These are phyloP conservation scores for Cyprinodon tularosa DNA, from an alignment of 2,113 vertebrate genomes.

Conservation along the genomic window DNA sequence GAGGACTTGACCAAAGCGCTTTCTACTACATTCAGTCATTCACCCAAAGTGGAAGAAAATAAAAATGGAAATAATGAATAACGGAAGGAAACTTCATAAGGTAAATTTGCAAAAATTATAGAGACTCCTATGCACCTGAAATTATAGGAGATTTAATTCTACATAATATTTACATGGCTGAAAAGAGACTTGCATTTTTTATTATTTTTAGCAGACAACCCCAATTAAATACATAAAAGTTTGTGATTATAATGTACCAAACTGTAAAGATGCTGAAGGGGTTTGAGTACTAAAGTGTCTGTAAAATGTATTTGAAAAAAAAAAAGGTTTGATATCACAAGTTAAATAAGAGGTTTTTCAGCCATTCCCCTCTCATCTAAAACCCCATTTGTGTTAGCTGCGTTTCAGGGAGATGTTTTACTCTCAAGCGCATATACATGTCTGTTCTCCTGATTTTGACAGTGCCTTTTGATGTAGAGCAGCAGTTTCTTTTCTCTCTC, in stretches of 20 bases:
- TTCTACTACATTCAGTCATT: too few species aligned
- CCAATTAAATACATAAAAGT: background rate
- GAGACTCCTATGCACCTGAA: background rate
- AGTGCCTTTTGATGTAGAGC: slow-evolving; percentile 42
- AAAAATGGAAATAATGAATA: too few species aligned
- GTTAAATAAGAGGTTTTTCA: slow-evolving; percentile 21
- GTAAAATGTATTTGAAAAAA: slow-evolving; percentile 15
- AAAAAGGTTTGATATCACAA: slow-evolving; percentile 23
- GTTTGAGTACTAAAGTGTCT: background rate
- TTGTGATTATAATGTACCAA: background rate
- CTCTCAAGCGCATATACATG: slow-evolving; percentile 38
- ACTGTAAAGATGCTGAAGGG: background rate
- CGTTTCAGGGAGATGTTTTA: slow-evolving; percentile 25
- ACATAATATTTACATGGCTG: background rate
- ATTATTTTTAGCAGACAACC: background rate
- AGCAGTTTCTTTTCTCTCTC: slow-evolving; percentile 13
- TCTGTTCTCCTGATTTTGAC: slow-evolving; percentile 59
- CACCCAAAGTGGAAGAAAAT: too few species aligned
- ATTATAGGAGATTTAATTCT: background rate
- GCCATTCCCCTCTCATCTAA: slow-evolving; percentile 27
- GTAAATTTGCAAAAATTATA: background rate
- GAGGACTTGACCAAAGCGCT: too few species aligned
- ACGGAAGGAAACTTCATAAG: background rate
- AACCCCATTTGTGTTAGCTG: slow-evolving; percentile 35
- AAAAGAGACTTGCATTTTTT: background rate